Base-by-base conservation (phyloP, 2,888 invertebrate genomes). In the Allophyes oxyacanthae region DNA sequence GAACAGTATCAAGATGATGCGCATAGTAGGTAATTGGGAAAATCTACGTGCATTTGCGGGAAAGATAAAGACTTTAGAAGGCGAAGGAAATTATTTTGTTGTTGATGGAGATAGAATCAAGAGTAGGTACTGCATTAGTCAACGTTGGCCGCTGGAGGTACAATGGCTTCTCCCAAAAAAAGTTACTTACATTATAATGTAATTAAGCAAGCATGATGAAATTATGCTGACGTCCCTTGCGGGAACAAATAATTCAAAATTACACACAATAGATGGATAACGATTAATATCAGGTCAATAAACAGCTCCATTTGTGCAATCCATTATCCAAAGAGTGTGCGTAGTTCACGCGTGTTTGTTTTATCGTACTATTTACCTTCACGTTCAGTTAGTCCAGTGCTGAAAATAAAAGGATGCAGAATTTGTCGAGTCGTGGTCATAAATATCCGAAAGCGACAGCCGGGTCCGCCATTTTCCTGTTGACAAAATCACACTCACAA, bases 381-480 rank as follows among this genome's bases (percentile, higher is more conserved):
- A 84, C 80, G 84, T 81, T 84, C 82, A 79, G 86, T 86, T 86
- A 86, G 87, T 83, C 80, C 82, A 75, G 80, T 72, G 65, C 77
- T 85, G 82, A 86, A 86, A 89, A 89, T 88, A 90, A 91, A 91
- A 89, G 86, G 84, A 88, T 89, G 86, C 85, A 87, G 82, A 89
- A 90, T 90, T 90, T 88, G 89, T 89, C 85, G 87, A 87, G 82
- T 88, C 84, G 82, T 69, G 85, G 82, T 87, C 89, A 88, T 92
- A 92, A 92, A 92, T 92, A 89, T 88, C 81, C 81, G 71, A 83
- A 85, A 83, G 85, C 84, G 91, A 91, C 92, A 83, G 85, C 81
- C 78, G 81, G 89, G 85, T 85, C 87, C 92, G 90, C 92, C 91
- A 91, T 92, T 92, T 92, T 90, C 90, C 89, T 92, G 92, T 92